Base-by-base conservation (phyloP, 2,888 invertebrate species). In the Heliothis peltigera region DNA sequence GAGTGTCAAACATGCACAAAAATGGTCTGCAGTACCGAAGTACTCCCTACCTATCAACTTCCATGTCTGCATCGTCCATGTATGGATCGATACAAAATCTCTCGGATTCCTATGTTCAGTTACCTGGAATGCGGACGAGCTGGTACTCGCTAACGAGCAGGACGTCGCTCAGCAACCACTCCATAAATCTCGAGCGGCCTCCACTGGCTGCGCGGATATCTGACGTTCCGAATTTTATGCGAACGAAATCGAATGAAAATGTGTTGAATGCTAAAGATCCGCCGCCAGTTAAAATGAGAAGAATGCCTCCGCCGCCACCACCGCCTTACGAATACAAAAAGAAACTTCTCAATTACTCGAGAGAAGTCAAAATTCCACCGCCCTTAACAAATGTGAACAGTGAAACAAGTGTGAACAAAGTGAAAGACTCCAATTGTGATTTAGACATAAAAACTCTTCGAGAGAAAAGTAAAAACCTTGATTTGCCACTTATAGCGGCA, bases 401-500 rank as follows among this genome's bases (percentile, higher is more conserved):
- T 90, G 92, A 91, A 74, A 75, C 80, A 74, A 85, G 83, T 87
- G 83, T 83, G 63, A 90, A 78, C 80, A 95, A 91, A 91, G 81
- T 83, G 73, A 94, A 90, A 87, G 92, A 93, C 79, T 80, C 90
- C 60, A 94, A 94, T 90, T 92, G 93, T 92, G 95, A 94, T 90
- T 88, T 95, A 91, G 98, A 98, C 91, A 98, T 98, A 83, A 97
- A 97, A 85, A 96, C 97, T 78, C 95, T 98, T 70, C 96, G 98
- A 64, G 98, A 98, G 92, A 98, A 98, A 93, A 98, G 98, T 92
- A 97, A 97, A 88, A 97, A 98, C 88, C 95, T 98, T 85, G 98
- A 98, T 92, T 95, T 99, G 90, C 99, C 99, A 19, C 95, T 99
- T 69, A 98, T 99, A 87, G 98, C 98, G 66, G 99, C 98, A 15